These are phyloP conservation scores for Plemyria rubiginata DNA, from an alignment of 2,888 invertebrate genomes.

Conservation along the genomic window DNA sequence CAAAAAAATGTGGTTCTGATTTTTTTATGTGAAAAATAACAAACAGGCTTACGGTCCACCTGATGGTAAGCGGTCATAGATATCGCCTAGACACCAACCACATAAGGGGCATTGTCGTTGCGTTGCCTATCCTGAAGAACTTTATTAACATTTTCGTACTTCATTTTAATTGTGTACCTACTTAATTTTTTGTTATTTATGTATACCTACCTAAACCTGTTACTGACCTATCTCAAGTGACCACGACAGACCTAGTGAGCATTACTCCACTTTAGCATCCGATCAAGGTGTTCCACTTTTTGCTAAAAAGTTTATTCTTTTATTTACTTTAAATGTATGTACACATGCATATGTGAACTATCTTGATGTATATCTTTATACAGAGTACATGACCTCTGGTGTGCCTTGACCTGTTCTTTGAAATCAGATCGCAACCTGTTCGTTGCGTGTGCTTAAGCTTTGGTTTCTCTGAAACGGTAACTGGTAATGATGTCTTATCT, in stretches of 20 bases:
- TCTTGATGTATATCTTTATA: slow-evolving; percentile 16
- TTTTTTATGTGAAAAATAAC: too few relatives aligned
- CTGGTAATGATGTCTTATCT: not conserved
- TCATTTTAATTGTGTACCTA: too few relatives aligned
- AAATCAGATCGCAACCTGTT: slow-evolving; percentile 32
- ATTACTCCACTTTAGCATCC: slow-evolving; percentile 6
- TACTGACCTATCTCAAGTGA: not conserved
- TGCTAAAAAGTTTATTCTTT: slow-evolving; percentile 16
- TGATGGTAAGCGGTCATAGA: too few relatives aligned
- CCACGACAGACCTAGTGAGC: not conserved
- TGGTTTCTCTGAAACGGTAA: slow-evolving; percentile 1
- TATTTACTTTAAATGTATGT: not conserved
- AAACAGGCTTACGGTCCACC: too few relatives aligned
- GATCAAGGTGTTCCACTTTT: slow-evolving; percentile 14
- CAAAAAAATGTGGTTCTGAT: too few relatives aligned
- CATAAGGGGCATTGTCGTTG: too few relatives aligned
- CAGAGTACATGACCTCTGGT: slow-evolving; percentile 18
- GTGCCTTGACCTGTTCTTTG: slow-evolving; percentile 30
- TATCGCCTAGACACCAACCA: too few relatives aligned
- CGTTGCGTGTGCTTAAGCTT: slow-evolving; percentile 6
- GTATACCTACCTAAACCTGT: not conserved
- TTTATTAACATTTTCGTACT: too few relatives aligned
- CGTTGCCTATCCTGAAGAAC: too few relatives aligned
- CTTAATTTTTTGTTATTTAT: too few relatives aligned
- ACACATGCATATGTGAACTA: not conserved